Evolutionary conservation across 2,797 vertebrate species (phyloP), one percentile per base, ranked within the genome.

Genomic region (Xerus rutilus): DNA sequence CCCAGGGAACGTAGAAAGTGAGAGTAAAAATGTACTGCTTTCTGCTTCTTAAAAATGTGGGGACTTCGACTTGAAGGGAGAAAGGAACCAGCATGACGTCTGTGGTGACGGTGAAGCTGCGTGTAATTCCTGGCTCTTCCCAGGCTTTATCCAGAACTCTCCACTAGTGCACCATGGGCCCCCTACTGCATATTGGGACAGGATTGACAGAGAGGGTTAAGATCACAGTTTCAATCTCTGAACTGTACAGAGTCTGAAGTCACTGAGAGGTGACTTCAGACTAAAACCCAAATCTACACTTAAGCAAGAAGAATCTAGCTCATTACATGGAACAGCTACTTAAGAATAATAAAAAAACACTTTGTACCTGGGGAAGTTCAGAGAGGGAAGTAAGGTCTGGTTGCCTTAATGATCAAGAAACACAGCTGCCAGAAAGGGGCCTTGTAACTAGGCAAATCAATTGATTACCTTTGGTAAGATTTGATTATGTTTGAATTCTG

Each of bases 381-480:
- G 35, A 67, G 15, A 87, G 59, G 45, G 45, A 49, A 79, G 32
- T 20, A 59, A 81, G 88, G n/a, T 81, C 94, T 87, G n/a, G 20
- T 86, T 87, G 67, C 93, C n/a, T 15, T 52, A 72, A 92, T 87
- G 72, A 92, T 77, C 62, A 89, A 93, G 69, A 86, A 54, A 28
- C 11, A 7, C 17, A n/a, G 45, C n/a, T 92, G 57, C 76, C 87
- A 52, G 39, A 62, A 87, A 94, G 88, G 91, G 21, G n/a, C 72
- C 93, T 90, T 89, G 94, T 83, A 79, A 59, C 86, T 76, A 86
- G 52, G 65, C 49, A 81, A 35, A 79, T 76, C 57, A 8, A 10
- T 78, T 85, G 47, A 62, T 89, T 39, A 39, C 17, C 23, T 78
- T 59, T 57, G 39, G 23, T 35, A 72, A 90, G 43, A 70, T 43